Evolutionary conservation across 2,113 vertebrate species (phyloP).

Genomic region (Chrysemys picta): DNA sequence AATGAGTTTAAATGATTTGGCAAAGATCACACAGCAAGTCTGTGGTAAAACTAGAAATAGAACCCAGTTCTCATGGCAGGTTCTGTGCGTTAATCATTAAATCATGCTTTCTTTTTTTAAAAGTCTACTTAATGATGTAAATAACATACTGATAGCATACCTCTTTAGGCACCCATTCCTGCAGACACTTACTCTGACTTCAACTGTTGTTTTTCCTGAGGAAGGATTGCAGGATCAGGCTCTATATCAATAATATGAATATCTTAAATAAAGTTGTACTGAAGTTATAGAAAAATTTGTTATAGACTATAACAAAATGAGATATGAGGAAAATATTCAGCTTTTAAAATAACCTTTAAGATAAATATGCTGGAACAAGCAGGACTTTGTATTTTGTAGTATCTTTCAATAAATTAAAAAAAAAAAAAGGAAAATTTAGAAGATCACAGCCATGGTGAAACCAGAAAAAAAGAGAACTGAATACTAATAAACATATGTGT

Average conservation of each 20-base stretch:
- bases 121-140: background rate
- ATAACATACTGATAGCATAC: background rate
- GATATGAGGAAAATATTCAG: background rate
- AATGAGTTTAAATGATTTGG: constrained; percentile 57
- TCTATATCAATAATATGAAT: background rate
- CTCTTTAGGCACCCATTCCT: constrained; percentile 8
- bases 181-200: background rate
- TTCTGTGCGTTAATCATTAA: constrained; percentile 3
- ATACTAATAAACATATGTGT: accelerated
- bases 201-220: background rate
- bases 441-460: accelerated
- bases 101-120: background rate
- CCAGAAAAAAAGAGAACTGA: background rate
- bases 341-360: background rate
- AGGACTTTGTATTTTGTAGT: background rate
- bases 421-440: background rate
- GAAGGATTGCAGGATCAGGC: background rate
- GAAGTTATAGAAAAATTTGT: background rate
- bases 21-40: background rate
- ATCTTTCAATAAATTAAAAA: background rate
- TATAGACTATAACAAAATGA: background rate
- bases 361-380: background rate
- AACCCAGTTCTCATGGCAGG: background rate
- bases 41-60: background rate
- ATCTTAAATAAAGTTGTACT: background rate